phyloP scores from a whole-genome alignment of 2,113 vertebrate genomes.

The Hypomesus transpacificus region DNA sequence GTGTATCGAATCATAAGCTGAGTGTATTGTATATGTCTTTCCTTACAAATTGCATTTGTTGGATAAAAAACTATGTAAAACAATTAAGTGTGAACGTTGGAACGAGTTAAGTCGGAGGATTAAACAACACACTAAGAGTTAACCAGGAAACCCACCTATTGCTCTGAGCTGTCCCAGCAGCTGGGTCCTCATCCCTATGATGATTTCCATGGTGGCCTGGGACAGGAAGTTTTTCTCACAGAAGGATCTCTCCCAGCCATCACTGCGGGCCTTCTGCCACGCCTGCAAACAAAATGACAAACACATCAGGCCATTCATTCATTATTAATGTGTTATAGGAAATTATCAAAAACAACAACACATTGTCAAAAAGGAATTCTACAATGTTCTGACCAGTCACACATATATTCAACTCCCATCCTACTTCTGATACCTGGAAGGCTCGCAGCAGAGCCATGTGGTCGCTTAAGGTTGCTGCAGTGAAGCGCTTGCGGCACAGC shows the following conservation, averaged over 20 bases:
- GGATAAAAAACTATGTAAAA: too few species aligned
- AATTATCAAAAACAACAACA: too few species aligned
- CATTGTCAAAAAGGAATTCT: too few species aligned
- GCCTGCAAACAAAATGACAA: constrained; percentile 58
- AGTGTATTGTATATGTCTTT: too few species aligned
- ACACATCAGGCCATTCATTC: neutral
- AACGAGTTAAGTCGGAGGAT: too few species aligned
- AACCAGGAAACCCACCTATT: constrained; percentile 71
- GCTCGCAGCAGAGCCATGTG: constrained; percentile 94
- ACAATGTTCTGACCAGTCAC: too few species aligned
- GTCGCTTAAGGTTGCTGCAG: constrained; percentile 87
- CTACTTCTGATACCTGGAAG: constrained; percentile 82
- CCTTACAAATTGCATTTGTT: too few species aligned
- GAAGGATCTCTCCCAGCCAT: constrained; percentile 91
- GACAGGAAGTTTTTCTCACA: constrained; percentile 96
- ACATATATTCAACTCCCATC: neutral
- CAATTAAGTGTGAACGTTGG: too few species aligned
- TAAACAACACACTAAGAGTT: too few species aligned
- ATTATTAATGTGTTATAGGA: too few species aligned
- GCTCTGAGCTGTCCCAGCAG: constrained; percentile 92
- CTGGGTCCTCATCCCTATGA: constrained; percentile 90
- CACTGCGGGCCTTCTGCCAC: constrained; percentile 90
- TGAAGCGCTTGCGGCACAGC: constrained; percentile 81
- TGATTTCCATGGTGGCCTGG: constrained; percentile 94
- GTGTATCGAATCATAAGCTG: too few species aligned